A percentile compares a stretch with the other conserved stretches of the same genome.
Evolutionary conservation across 2,888 invertebrate genomes (phyloP).

Genomic region (Mactromeris polynyma): DNA sequence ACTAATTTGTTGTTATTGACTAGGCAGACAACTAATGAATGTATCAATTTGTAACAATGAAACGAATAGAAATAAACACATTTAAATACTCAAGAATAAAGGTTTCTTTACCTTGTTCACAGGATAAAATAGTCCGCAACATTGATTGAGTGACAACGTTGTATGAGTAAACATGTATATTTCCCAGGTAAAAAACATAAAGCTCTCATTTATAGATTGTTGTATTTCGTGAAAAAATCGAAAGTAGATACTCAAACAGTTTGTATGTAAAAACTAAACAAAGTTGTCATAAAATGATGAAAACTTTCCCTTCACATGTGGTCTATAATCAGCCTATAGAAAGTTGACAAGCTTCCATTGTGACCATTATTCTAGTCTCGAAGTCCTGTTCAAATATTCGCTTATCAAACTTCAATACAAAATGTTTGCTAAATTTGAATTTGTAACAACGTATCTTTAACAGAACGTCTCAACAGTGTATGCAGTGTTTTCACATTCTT

Average conservation of each 20-base stretch:
- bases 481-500: constrained; percentile 1
- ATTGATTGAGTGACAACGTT: neutral
- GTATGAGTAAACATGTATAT: neutral
- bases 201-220: neutral
- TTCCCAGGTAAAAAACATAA: constrained; percentile 18
- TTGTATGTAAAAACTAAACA: neutral
- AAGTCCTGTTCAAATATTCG: constrained; percentile 21
- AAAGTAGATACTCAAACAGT: constrained; percentile 11
- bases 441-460: neutral
- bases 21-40: neutral
- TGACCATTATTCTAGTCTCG: constrained; percentile 6
- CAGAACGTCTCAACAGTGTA: neutral
- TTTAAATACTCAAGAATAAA: neutral
- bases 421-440: constrained; percentile 21
- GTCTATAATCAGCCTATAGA: constrained; percentile 6
- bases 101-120: neutral
- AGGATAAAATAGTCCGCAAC: neutral
- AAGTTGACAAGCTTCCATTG: constrained; percentile 17
- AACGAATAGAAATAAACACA: neutral
- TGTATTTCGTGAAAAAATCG: neutral
- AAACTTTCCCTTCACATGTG: constrained; percentile 22
- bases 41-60: neutral
- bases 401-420: constrained; percentile 20
- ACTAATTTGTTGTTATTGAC: no score
- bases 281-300: neutral